Percentiles rank a stretch among this genome's conserved stretches.
phyloP scores from a whole-genome alignment of 2,888 invertebrate species.

The Drosophila neonasuta region DNA sequence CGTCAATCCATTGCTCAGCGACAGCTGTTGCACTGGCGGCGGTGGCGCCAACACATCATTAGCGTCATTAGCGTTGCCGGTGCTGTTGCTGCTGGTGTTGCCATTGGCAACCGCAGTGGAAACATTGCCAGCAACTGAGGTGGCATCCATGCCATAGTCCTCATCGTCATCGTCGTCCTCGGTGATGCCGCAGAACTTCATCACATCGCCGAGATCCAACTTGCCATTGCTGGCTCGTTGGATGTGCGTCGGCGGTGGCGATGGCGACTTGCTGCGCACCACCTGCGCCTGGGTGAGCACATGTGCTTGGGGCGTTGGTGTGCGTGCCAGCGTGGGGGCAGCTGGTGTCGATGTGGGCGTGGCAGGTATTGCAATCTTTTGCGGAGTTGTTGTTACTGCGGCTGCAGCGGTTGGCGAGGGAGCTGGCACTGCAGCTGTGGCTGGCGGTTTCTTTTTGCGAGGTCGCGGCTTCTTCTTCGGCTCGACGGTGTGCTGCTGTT shows the following conservation, averaged over 20 bases:
- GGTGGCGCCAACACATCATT: constrained; percentile 35
- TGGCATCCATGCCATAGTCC: constrained; percentile 82
- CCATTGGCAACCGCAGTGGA: background rate
- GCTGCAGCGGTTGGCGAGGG: constrained; percentile 20
- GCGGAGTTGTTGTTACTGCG: constrained; percentile 27
- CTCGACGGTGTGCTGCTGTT: constrained; percentile 55
- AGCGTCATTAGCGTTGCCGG: constrained; percentile 14
- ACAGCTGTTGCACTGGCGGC: constrained; percentile 13
- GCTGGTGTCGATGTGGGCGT: constrained; percentile 35
- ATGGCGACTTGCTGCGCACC: constrained; percentile 43
- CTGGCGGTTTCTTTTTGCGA: constrained; percentile 72
- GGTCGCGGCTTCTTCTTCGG: constrained; percentile 75
- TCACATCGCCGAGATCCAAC: constrained; percentile 88
- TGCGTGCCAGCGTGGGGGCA: constrained; percentile 28
- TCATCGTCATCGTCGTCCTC: constrained; percentile 87
- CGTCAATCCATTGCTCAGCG: constrained; percentile 30
- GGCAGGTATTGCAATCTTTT: constrained; percentile 59
- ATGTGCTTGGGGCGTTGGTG: constrained; percentile 32
- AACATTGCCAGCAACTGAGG: constrained; percentile 3
- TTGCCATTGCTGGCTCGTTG: constrained; percentile 82
- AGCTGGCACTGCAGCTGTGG: constrained; percentile 30
- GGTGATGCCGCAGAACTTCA: constrained; percentile 88
- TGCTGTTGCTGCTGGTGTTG: constrained; percentile 20
- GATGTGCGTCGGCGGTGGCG: constrained; percentile 71
- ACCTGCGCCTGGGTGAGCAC: constrained; percentile 26